Evolutionary conservation across 2,113 vertebrate genomes (phyloP), one percentile per base, ranked within the genome.

Genomic region (Myotis lucifugus): DNA sequence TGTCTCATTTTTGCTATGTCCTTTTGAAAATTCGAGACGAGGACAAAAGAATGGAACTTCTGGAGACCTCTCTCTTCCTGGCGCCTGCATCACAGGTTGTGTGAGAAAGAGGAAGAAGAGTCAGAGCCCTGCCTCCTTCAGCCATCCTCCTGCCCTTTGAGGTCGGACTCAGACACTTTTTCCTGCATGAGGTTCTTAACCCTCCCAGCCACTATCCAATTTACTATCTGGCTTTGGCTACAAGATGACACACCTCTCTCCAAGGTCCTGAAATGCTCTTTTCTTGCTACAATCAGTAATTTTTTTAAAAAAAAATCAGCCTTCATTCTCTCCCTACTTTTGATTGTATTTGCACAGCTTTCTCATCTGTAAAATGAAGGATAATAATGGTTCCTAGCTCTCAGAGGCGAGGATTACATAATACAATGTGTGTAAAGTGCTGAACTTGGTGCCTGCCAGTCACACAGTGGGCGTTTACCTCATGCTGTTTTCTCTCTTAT

Each of bases 11-110:
- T 98, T 79, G 96, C 89, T 9, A 96, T 6, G 54, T 98, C 98
- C 95, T 96, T 98, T 92, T 85, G 95, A 86, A 98, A 98, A 85
- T 76, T 83, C 0, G 89, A 97, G 37, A 67, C 10, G 1, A 66
- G 37, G 54, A 96, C 91, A 50, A 98, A 97, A 67, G 98, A 94
- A 1, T 70, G 81, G 67, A 97, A 98, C 93, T 98, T 98, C 94
- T 97, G 97, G 59, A 90, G 79, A 3, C 97, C 93, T 27, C 95
- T 97, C 50, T 98, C 98, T 88, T 98, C 98, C 74, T 98, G 98
- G 37, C 93, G 97, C 96, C 98, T 99, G 59, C 6, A 79, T 96
- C 94, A 85, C 56, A 46, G 27, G 66, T 83, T 8, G 34, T 10
- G 18, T 14, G 69, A 85, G 40, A 72, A 78, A 74, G 52, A 48